phyloP scores from a whole-genome alignment of 2,113 vertebrate genomes.

The Ctenodactylus gundi region DNA sequence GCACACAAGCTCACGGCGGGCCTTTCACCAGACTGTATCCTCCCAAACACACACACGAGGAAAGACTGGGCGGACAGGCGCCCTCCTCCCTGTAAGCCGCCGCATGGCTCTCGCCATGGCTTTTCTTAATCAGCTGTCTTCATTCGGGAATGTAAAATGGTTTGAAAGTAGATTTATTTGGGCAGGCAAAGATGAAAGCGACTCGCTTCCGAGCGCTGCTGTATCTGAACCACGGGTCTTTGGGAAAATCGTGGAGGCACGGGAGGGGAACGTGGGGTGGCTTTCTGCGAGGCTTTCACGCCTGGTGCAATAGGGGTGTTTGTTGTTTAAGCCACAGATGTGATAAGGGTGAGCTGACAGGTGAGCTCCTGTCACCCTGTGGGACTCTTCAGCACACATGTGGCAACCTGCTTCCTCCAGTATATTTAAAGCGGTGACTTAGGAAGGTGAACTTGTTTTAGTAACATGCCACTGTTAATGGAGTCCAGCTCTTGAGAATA shows the following conservation, averaged over 20 bases:
- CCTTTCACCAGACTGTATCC: too few relatives aligned
- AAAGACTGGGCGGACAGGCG: too few relatives aligned
- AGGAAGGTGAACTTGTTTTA: neutral
- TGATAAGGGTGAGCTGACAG: neutral
- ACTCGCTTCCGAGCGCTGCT: slow-evolving; percentile 72
- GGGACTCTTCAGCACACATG: neutral
- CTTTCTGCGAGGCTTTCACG: slow-evolving; percentile 36
- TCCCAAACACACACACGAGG: too few relatives aligned
- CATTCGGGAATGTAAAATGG: slow-evolving; percentile 78
- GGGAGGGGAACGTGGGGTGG: slow-evolving; percentile 38
- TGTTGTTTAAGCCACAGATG: slow-evolving; percentile 57
- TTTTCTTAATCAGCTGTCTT: slow-evolving; percentile 80
- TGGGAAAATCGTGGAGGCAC: neutral
- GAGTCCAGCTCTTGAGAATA: neutral
- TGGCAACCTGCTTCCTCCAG: neutral
- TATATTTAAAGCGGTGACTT: neutral
- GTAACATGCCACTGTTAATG: neutral
- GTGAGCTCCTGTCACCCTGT: neutral
- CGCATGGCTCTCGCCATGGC: slow-evolving; percentile 58
- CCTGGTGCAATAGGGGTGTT: slow-evolving; percentile 46
- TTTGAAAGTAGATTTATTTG: slow-evolving; percentile 79
- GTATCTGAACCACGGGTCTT: slow-evolving; percentile 60
- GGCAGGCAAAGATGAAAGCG: slow-evolving; percentile 79
- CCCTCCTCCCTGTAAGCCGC: slow-evolving; percentile 64
- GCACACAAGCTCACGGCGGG: too few relatives aligned